These are phyloP conservation scores for Cetoscarus ocellatus DNA, from an alignment of 2,797 vertebrate species.

Conservation along the genomic window DNA sequence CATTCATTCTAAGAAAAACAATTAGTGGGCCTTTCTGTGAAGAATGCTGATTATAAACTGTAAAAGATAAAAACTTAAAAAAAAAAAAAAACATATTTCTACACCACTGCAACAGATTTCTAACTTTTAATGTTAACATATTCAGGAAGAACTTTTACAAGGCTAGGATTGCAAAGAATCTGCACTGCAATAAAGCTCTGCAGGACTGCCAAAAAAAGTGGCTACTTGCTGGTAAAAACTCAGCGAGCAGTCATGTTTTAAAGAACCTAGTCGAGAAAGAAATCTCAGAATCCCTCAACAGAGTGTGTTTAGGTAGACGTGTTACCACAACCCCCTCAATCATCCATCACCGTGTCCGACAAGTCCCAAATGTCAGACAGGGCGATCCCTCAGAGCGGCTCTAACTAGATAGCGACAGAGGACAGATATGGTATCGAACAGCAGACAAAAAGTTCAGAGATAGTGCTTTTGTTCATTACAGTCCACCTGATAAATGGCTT, in stretches of 20 bases:
- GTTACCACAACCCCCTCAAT: constrained; percentile 67
- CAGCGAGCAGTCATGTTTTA: background rate
- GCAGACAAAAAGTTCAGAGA: constrained; percentile 67
- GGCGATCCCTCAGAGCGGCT: constrained; percentile 74
- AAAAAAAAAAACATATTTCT: background rate
- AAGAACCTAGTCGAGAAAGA: constrained; percentile 26
- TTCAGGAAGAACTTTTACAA: background rate
- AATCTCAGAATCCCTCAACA: constrained; percentile 35
- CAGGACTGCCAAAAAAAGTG: background rate
- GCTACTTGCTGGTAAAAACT: constrained; percentile 13
- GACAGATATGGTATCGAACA: constrained; percentile 78
- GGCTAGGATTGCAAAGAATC: background rate
- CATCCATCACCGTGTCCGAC: constrained; percentile 77
- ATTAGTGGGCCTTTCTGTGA: background rate
- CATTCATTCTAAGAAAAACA: background rate
- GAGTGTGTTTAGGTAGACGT: constrained; percentile 64
- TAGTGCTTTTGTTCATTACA: constrained; percentile 81
- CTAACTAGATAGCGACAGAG: constrained; percentile 70
- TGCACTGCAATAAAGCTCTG: constrained; percentile 8
- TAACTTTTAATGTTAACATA: background rate
- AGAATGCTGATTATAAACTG: background rate
- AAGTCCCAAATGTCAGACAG: constrained; percentile 74
- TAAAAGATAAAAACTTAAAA: background rate
- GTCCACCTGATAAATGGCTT: constrained; percentile 77
- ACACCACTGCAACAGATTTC: background rate